Percentiles rank a stretch among this genome's conserved stretches.
Evolutionary conservation across 2,797 vertebrate species (phyloP).

Genomic region (Enoplosus armatus): DNA sequence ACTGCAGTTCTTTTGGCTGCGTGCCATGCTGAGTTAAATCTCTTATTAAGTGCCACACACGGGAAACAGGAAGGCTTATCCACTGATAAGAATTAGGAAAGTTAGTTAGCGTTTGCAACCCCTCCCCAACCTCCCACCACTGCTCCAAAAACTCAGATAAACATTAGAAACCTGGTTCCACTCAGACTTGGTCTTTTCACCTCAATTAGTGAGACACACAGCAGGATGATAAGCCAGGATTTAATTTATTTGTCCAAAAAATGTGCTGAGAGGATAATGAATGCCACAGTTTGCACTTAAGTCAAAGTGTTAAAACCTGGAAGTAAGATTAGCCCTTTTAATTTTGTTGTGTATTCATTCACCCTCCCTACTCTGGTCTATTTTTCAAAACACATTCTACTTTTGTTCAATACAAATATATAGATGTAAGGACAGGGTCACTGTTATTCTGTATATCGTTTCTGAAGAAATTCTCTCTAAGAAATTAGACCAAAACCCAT

Average conservation of each 20-base stretch:
- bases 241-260: constrained; percentile 48
- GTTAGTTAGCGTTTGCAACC: constrained; percentile 51
- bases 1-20: constrained; percentile 46
- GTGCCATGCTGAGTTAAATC: constrained; percentile 62
- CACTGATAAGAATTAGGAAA: constrained; percentile 69
- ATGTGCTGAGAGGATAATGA: constrained; percentile 21
- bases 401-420: constrained; percentile 8
- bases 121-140: constrained; percentile 26
- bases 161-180: constrained; percentile 41
- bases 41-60: constrained; percentile 63
- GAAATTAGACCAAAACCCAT: background rate
- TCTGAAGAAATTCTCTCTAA: too few species aligned
- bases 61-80: constrained; percentile 73
- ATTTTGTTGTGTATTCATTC: constrained; percentile 1
- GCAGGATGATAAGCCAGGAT: constrained; percentile 28
- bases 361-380: background rate
- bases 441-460: background rate
- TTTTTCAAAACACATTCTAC: background rate
- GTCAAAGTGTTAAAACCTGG: constrained; percentile 22
- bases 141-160: constrained; percentile 48
- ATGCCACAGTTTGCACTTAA: constrained; percentile 11
- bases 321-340: constrained; percentile 18
- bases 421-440: background rate
- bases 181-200: constrained; percentile 49
- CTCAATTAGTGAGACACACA: constrained; percentile 53